Conservation (phyloP, 2,797 vertebrate species). For the Trachurus trachurus region DNA sequence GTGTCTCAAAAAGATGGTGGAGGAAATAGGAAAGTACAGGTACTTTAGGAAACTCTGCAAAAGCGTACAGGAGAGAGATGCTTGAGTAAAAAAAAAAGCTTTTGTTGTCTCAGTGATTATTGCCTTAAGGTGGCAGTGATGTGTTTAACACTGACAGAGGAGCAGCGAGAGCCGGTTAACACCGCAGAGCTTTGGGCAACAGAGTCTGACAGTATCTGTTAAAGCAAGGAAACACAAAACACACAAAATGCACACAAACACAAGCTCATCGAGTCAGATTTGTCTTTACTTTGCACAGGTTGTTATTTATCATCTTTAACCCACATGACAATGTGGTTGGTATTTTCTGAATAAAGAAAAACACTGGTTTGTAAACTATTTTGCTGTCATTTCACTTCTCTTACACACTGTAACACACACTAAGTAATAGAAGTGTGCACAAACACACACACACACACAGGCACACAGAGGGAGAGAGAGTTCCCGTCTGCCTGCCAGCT, state of each 20-base stretch:
- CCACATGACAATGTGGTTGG: background rate
- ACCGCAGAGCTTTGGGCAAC: constrained; percentile 4
- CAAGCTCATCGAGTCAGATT: background rate
- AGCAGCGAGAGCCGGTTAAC: constrained; percentile 24
- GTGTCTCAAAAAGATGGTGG: background rate
- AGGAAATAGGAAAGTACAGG: background rate
- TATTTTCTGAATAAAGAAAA: constrained; percentile 20
- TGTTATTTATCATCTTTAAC: background rate
- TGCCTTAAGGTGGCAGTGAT: constrained; percentile 26
- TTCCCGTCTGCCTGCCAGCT: constrained; percentile 32
- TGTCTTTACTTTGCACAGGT: background rate
- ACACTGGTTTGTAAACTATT: constrained; percentile 10
- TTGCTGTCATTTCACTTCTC: constrained; percentile 27
- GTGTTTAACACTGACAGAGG: constrained; percentile 11
- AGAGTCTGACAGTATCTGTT: constrained; percentile 17
- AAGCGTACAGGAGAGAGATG: background rate
- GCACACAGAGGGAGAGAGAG: constrained; percentile 19
- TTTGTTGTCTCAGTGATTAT: constrained; percentile 20
- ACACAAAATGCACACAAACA: constrained; percentile 10
- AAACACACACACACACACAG: constrained; percentile 12
- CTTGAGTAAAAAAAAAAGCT: background rate
- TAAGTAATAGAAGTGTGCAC: constrained; percentile 5
- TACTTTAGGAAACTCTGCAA: background rate
- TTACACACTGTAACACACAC: constrained; percentile 11
- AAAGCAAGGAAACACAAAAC: background rate